phyloP scores from a whole-genome alignment of 2,888 invertebrate genomes.

The Creontiades dilutus region DNA sequence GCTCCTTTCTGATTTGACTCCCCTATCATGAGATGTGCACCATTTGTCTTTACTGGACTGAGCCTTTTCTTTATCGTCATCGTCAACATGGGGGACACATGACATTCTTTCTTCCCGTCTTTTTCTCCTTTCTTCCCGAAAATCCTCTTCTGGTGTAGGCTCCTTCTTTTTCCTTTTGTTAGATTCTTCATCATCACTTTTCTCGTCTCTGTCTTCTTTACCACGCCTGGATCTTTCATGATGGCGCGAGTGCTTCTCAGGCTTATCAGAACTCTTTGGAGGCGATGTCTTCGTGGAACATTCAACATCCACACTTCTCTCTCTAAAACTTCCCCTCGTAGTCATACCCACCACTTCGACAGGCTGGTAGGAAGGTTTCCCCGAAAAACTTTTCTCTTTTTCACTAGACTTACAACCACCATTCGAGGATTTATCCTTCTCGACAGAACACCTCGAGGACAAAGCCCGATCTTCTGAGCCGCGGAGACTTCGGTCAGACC shows the following conservation, averaged over 20 bases:
- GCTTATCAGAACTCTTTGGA: conserved; percentile 72
- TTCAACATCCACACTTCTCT: conserved; percentile 73
- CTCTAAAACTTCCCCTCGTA: conserved; percentile 66
- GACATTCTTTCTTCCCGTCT: conserved; percentile 33
- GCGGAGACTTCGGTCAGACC: conserved; percentile 50
- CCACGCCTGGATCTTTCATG: not conserved
- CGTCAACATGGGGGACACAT: not conserved
- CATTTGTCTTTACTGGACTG: conserved; percentile 16
- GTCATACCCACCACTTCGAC: conserved; percentile 31
- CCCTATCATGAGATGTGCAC: conserved; percentile 41
- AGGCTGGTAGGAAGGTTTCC: conserved; percentile 1
- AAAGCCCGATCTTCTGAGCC: conserved; percentile 45
- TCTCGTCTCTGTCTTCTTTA: not conserved
- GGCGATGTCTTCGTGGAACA: conserved; percentile 65
- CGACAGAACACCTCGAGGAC: conserved; percentile 18
- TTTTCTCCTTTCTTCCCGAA: conserved; percentile 22
- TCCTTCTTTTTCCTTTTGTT: conserved; percentile 35
- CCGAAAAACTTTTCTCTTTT: not conserved
- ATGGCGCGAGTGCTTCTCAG: not conserved
- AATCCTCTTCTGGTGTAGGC: conserved; percentile 19
- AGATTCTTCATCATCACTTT: conserved; percentile 19
- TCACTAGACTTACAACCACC: not conserved
- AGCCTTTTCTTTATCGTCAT: not conserved
- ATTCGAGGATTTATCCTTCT: not conserved
- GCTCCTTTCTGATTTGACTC: not conserved